Conservation (phyloP, 2,797 vertebrate species). For the Ataeniobius toweri region DNA sequence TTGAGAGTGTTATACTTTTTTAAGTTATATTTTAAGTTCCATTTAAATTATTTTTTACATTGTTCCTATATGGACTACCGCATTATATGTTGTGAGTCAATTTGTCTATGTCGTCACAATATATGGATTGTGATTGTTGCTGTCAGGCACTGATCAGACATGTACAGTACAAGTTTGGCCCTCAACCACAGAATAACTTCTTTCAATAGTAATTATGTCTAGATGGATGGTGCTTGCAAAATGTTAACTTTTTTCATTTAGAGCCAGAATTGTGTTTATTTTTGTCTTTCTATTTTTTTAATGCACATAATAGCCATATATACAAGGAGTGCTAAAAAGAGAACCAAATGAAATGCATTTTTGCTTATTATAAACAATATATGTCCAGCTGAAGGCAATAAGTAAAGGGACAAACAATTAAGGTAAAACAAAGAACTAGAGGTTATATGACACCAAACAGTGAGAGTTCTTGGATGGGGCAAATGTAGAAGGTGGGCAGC, state of each 20-base stretch:
- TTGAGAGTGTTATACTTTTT: conserved; percentile 99
- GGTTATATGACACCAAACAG: conserved; percentile 43
- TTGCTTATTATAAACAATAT: neutral
- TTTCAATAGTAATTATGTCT: conserved; percentile 54
- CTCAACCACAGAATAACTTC: conserved; percentile 31
- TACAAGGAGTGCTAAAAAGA: conserved; percentile 78
- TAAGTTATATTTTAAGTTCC: conserved; percentile 99
- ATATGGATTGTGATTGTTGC: conserved; percentile 62
- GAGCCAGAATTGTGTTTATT: conserved; percentile 69
- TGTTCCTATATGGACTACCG: conserved; percentile 84
- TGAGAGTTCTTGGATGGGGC: conserved; percentile 50
- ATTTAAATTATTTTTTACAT: conserved; percentile 99
- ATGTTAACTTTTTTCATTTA: conserved; percentile 61
- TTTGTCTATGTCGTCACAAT: conserved; percentile 50
- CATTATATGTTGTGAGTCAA: conserved; percentile 82
- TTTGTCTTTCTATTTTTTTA: conserved; percentile 31
- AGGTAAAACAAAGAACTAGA: conserved; percentile 15
- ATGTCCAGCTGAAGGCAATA: conserved; percentile 33
- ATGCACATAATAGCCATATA: conserved; percentile 61
- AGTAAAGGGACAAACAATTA: conserved; percentile 21
- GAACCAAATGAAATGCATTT: conserved; percentile 46
- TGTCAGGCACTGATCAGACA: conserved; percentile 73
- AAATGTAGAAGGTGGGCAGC: conserved; percentile 46
- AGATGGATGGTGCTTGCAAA: conserved; percentile 52
- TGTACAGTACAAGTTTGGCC: conserved; percentile 59